A percentile compares a stretch with the other conserved stretches of the same genome.
Conservation (phyloP, 2,888 invertebrate species). For the Lochmaea crataegi region DNA sequence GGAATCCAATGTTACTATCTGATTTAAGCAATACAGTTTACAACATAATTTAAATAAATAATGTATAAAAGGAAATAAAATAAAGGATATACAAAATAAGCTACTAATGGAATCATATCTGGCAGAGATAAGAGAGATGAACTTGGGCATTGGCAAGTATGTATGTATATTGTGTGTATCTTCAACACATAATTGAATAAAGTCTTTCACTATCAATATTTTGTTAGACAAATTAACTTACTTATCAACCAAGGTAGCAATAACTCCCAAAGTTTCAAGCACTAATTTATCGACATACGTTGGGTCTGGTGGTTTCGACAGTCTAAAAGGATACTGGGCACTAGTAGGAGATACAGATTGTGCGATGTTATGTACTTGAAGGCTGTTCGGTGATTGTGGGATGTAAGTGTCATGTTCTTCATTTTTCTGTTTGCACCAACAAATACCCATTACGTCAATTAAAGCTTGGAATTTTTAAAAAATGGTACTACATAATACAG, state of each 20-base stretch:
- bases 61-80: no score
- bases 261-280: conserved; percentile 81
- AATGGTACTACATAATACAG: conserved; percentile 52
- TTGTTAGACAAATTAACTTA: conserved; percentile 64
- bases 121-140: no score
- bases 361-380: conserved; percentile 41
- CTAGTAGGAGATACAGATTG: conserved; percentile 54
- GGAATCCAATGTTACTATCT: no score
- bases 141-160: no score
- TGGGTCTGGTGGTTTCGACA: conserved; percentile 51
- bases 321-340: conserved; percentile 51
- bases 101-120: no score
- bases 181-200: no score
- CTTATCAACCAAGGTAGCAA: conserved; percentile 88
- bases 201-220: no score
- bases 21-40: no score
- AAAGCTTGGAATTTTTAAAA: conserved; percentile 33
- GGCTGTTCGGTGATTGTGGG: conserved; percentile 55
- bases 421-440: conserved; percentile 78
- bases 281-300: conserved; percentile 77
- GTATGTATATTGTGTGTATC: no score
- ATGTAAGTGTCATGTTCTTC: conserved; percentile 68
- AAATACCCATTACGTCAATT: conserved; percentile 76
- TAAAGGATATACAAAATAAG: no score
- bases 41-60: no score